Base-by-base conservation (phyloP, 2,113 vertebrate genomes). In the Apodemus speciosus region DNA sequence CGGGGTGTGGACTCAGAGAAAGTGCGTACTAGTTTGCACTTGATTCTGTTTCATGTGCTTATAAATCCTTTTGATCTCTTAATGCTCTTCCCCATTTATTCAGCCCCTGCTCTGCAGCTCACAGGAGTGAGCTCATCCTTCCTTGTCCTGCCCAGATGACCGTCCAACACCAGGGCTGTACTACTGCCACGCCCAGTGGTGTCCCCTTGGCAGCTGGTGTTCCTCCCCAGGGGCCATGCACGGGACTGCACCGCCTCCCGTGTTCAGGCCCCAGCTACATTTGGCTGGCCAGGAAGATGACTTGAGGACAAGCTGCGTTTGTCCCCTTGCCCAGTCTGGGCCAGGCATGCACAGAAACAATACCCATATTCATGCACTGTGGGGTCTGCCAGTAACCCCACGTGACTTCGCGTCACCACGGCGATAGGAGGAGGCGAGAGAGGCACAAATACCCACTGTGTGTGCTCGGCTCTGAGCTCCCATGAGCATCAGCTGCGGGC, bases 401-500 rank as follows among this genome's bases (percentile, higher is more conserved):
- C 92, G 94, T 97, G 95, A 97, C 94, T 20, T 95, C 93, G 80
- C 81, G 32, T 96, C 95, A 95, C 53, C 2, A 62, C 94, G 94
- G 62, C 62, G 94, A 92, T 96, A 94, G 94, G 84, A 92, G 68
- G 35, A 30, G 38, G 21, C 62, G 18, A 77, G 77, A 69, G 62
- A 92, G 84, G 43, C 90, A 94, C 95, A 96, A 95, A 91, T 0
- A 53, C 32, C 46, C 68, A 76, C 95, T 95, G 96, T 97, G 96
- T 97, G 76, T 4, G 0, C 20, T 46, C 79, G 4, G n/a, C 87
- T 79, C 46, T 0, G 7, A 1, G 66, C 85, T 20, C 49, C 90
- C 88, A 0, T 6, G 53, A 46, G 75, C 85, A 49, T 83, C 93
- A 86, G 93, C 95, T 91, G 79, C 21, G 14, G 86, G 87, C 80